Base-by-base conservation (phyloP, 1,140 invertebrate species). In the Drosophila nannoptera region DNA sequence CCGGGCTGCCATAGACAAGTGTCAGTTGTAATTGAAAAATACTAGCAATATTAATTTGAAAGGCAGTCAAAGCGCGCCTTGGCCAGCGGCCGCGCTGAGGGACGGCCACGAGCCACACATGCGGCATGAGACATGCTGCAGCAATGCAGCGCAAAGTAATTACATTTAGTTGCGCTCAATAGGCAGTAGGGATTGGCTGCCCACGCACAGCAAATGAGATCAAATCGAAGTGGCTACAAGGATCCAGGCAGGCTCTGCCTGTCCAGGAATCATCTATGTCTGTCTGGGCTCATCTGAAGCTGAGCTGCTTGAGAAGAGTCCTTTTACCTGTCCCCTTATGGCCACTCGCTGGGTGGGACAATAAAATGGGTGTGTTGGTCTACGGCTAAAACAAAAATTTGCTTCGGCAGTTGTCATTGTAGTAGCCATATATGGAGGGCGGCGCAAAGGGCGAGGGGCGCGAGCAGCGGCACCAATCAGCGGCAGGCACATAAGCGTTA, bases 21-120 rank as follows among this genome's bases (percentile, higher is more conserved):
- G 81, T 84, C 81, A 81, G 81, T 75, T 68, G 81, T 84, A 84
- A 86, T 84, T 84, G 81, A 84, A 84, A 77, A 84, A 81, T 86
- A 22, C 22, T 22, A 84, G 73, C 77, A 84, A 77, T 86, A 84
- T 86, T 84, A 71, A 86, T 81, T 86, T 78, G 69, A 69, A 74
- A 52, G 49, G 22, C 22, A 14, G 32, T 59, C 8, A 36, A 22
- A 11, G 43, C 4, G 5, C 8, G 2, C 22, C 12, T 11, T 5
- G 7, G 45, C 29, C 29, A 45, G 16, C 1, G 4, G n/a, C 11
- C 7, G 22, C 48, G 16, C 52, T 45, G 38, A 16, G 58, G 22
- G 45, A 8, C 60, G 40, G 35, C 38, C 4, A 1, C 65, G 69
- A 77, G 60, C 73, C 64, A 65, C 62, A 61, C 75, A 75, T 69